Conservation (phyloP, 2,797 vertebrate genomes). For the Sebastes glaucus region DNA sequence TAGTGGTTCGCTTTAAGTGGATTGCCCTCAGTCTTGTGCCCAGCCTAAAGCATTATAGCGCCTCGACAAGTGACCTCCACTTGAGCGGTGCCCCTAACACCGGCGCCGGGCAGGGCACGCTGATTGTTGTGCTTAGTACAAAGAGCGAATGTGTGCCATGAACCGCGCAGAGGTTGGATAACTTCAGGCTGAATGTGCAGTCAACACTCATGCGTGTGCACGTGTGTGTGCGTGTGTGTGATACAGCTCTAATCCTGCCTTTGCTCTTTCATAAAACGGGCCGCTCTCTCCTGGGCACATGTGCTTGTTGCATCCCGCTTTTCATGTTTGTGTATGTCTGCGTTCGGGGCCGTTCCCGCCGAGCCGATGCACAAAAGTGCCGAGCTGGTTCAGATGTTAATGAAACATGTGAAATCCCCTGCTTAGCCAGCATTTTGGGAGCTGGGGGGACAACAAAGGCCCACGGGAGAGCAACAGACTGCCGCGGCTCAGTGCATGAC, state of each 20-base stretch:
- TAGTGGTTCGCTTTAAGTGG: conserved; percentile 78
- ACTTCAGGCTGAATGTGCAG: conserved; percentile 50
- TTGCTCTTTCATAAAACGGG: conserved; percentile 20
- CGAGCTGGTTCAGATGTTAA: conserved; percentile 86
- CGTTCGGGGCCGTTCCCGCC: neutral
- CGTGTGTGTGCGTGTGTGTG: neutral
- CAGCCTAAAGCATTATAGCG: conserved; percentile 74
- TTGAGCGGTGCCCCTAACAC: conserved; percentile 66
- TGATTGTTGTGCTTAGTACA: conserved; percentile 51
- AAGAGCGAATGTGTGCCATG: conserved; percentile 50
- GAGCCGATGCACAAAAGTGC: conserved; percentile 64
- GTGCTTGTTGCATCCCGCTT: neutral
- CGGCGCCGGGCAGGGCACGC: conserved; percentile 41
- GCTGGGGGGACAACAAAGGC: conserved; percentile 83
- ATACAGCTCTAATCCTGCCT: conserved; percentile 26
- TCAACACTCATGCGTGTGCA: conserved; percentile 11
- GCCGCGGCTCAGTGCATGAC: conserved; percentile 82
- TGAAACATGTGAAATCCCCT: conserved; percentile 85
- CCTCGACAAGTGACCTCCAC: conserved; percentile 71
- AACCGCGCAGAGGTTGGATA: conserved; percentile 40
- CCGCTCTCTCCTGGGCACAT: conserved; percentile 9
- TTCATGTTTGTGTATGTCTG: neutral
- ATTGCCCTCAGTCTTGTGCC: conserved; percentile 74
- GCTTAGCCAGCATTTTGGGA: conserved; percentile 88
- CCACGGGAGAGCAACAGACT: conserved; percentile 82